Evolutionary conservation across 2,888 invertebrate genomes (phyloP), one percentile per base, ranked within the genome.

Genomic region (Synergus gifuensis): DNA sequence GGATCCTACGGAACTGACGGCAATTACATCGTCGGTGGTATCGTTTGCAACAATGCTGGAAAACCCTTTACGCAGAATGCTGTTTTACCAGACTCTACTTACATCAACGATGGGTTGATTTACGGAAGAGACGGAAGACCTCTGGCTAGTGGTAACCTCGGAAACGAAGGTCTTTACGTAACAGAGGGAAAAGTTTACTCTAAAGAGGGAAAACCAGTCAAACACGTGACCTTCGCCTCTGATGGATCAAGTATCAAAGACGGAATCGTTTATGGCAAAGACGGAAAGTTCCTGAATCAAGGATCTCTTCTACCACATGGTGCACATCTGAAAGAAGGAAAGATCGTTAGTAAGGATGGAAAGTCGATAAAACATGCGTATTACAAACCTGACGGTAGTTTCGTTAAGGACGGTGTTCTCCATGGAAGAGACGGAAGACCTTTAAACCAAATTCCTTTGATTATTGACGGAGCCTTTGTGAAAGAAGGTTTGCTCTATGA

Each of bases 361-460:
- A 91, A 91, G 79, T 46, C 83, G 0, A 82, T 91, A 5, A 92
- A 91, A 76, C 88, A 90, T 42, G 89, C 91, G 0, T 92, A 87
- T 76, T 91, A 90, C 80, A 91, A 91, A 78, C 86, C 90, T 0
- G 89, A 92, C 58, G 91, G 91, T 12, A 91, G 90, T 78, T 91
- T 88, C 58, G 86, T 92, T 2, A 91, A 89, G 60, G 91, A 92
- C 36, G 92, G 92, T 11, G 83, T 90, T 5, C 86, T 92, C 79
- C 83, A 90, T 69, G 89, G 85, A 7, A 88, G 87, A 40, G 90
- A 91, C 63, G 90, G 89, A 3, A 86, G 89, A 64, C 86, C 87
- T 0, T 49, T 91, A 4, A 91, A 88, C 78, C 90, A 89, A 79
- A 91, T 91, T 77, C 91, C 92, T 12, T 78, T 90, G 36, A 89